These are phyloP conservation scores for Sanderia malayensis DNA, from an alignment of 30 jellyfish, hydroid and myxozoan genomes.

Conservation along the genomic window DNA sequence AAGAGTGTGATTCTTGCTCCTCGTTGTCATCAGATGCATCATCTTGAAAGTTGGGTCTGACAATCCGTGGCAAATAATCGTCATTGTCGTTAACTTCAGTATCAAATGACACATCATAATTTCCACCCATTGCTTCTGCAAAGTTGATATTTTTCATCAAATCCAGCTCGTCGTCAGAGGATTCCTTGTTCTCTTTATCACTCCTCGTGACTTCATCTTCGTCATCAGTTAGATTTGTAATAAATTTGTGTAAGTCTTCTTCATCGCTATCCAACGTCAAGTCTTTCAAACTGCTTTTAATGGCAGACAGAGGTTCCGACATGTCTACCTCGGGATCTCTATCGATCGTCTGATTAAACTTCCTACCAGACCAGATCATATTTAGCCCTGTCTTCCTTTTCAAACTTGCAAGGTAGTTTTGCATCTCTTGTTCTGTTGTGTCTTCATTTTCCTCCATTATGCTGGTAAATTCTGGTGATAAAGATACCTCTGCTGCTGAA, in stretches of 20 bases:
- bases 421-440: constrained; percentile 31
- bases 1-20: not conserved
- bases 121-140: constrained; percentile 57
- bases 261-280: constrained; percentile 82
- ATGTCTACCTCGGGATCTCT: constrained; percentile 82
- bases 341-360: constrained; percentile 65
- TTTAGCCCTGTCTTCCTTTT: constrained; percentile 79
- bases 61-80: constrained; percentile 67
- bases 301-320: constrained; percentile 49
- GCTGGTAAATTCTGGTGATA: constrained; percentile 15
- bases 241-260: constrained; percentile 63
- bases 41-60: constrained; percentile 31
- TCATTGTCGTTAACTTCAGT: constrained; percentile 27
- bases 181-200: constrained; percentile 11
- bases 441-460: constrained; percentile 59
- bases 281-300: constrained; percentile 22
- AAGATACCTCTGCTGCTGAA: constrained; percentile 24
- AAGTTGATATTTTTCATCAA: constrained; percentile 70
- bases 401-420: constrained; percentile 47
- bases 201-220: constrained; percentile 28
- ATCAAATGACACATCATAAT: constrained; percentile 9
- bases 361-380: constrained; percentile 86
- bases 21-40: not conserved
- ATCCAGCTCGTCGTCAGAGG: constrained; percentile 48
- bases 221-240: constrained; percentile 48